Evolutionary conservation across 2,797 vertebrate genomes (phyloP), one percentile per base, ranked within the genome.

Genomic region (Phylloscopus collybita): DNA sequence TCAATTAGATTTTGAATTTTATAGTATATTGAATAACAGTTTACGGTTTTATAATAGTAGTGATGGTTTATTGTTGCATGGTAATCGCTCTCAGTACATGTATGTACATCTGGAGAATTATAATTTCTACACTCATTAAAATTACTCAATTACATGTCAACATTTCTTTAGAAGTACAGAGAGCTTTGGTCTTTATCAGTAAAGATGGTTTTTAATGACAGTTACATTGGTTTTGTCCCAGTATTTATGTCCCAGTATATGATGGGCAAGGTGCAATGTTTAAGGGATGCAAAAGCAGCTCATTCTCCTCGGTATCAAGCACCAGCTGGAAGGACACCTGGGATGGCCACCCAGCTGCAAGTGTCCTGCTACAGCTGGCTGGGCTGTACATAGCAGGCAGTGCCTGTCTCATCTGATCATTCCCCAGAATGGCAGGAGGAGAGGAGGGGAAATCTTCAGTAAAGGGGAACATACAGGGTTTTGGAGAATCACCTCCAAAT

Each of bases 1-100:
- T 97, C 95, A 97, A 97, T 98, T 98, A 97, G 95, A 97, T 97
- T 97, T 96, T 97, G 91, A 95, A 96, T 98, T 98, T 97, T 97
- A 97, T 96, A 96, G 96, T 91, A 83, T 96, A 96, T 88, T 97
- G 96, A 97, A 96, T 97, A 98, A 97, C 95, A 97, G 93, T 97
- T 97, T 97, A 97, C 97, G 74, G 93, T 95, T 97, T 97, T 98
- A 95, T 97, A 97, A 98, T 95, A 97, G 95, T 87, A 88, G 66
- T 94, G 86, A 87, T 95, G 92, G 94, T 86, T 97, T 97, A 97
- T 93, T 97, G 92, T 96, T 97, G 70, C 95, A 96, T 70, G 81
- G 45, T 96, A 97, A 98, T 97, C 80, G 30, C 88, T 95, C 80
- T 97, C 96, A 97, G 97, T 96, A 97, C 80, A 82, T 70, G 40